Evolutionary conservation across 37 sponge, comb jelly and placozoan species (phyloP), one percentile per base, ranked within the genome.

Genomic region (Lycopodina hypogea): DNA sequence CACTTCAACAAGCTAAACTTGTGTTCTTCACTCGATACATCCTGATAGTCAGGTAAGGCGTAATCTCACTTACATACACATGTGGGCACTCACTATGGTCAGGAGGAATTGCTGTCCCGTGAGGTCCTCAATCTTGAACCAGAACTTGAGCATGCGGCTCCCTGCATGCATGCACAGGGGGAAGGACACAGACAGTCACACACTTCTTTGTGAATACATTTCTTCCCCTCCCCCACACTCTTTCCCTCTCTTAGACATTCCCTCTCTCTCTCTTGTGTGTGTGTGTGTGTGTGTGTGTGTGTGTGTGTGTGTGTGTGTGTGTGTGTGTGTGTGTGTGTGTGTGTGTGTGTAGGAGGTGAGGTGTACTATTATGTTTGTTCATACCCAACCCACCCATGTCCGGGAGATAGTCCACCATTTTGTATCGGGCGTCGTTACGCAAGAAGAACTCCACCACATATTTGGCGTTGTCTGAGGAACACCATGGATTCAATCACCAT

Each of bases 61-160:
- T n/a, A n/a, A n/a, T 9, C 48, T 12, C 42, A 69, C 40, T n/a
- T n/a, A n/a, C 24, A 69, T 39, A 38, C 24, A 37, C 70, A 38
- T 12, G 6, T 12, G 18, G 4, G 12, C 28, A 65, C 66, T 65
- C 35, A 65, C 66, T 23, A 70, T 42, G 8, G 71, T 70, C 1
- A 70, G 24, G 1, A 70, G 61, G 0, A 15, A 61, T 21, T 59
- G n/a, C 40, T 36, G 24, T 9, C 68, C 18, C 1, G 56, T 8
- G 21, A 40, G 50, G 29, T 21, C 38, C 3, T 50, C 23, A 24
- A 87, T 65, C 2, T 37, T 39, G 53, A 81, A 87, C 87, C 87
- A 87, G 39, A 67, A 68, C 72, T 87, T 87, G 29, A 45, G 64
- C 53, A 87, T 75, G 30, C 87, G 75, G 57, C 81, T 87, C 37